Base-by-base conservation (phyloP, 2,888 invertebrate species). In the Aleiodes alternator region DNA sequence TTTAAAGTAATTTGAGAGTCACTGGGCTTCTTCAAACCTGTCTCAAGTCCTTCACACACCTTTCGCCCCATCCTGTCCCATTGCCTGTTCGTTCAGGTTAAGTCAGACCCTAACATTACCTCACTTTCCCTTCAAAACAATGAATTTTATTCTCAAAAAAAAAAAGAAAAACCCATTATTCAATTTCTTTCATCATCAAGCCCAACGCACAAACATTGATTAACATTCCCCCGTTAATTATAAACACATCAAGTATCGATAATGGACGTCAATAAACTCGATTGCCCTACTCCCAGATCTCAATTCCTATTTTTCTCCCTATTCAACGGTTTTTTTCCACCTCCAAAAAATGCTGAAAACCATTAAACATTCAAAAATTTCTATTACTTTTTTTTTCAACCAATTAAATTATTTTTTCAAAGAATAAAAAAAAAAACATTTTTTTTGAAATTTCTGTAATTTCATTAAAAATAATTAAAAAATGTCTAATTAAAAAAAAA, bases 71-170 rank as follows among this genome's bases (percentile, higher is more conserved):
- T 56, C 79, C 79, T 78, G 79, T 80, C 79, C 77, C 79, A 57
- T 79, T 79, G 23, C 23, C 23, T 23, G 78, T 76, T 78, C 75
- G 50, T 38, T 69, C 53, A 74, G 79, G 80, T 80, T 80, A 80
- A 75, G 80, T 80, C 71, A 64, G 61, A 6, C 51, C 38, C 61
- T 14, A 61, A 38, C 11, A 61, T 43, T 43, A 43, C 11, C 43
- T 9, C 43, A 34, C 7, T 43, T 43, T 43, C 43, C 43, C 38
- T n/a, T 34, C 11, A 61, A 61, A 61, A 23, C 16, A 11, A 11
- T 61, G 4, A 38, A 34, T 34, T 38, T 14, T 38, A 34, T 38
- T 14, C 23, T 38, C 23, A 23, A 23, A 23, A 23, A 23, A 23
- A 23, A 23, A 23, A 23, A 6, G 38, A 61, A 61, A 34, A 61